Evolutionary conservation across 2,888 invertebrate species (phyloP).

Genomic region (Polyommatus iphigenia): DNA sequence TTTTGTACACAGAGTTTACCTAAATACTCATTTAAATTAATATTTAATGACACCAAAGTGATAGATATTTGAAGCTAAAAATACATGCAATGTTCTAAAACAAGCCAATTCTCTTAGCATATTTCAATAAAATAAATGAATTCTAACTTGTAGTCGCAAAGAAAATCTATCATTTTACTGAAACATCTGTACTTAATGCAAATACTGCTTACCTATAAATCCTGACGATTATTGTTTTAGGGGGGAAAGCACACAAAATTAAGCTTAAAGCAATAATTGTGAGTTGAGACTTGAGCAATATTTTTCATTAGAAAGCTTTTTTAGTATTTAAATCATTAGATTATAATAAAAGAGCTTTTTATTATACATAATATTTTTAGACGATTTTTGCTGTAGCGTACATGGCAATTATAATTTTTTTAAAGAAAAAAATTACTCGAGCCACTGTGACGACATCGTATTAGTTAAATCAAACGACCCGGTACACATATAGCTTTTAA

Average conservation of each 20-base stretch:
- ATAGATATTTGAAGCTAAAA: conserved; percentile 22
- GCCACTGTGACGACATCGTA: not conserved
- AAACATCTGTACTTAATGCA: conserved; percentile 54
- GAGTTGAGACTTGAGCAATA: not conserved
- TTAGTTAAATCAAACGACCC: conserved; percentile 66
- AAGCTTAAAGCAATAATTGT: not conserved
- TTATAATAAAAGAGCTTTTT: not conserved
- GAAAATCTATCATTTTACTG: conserved; percentile 49
- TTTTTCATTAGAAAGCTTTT: not conserved
- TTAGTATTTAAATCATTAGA: not conserved
- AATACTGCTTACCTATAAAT: conserved; percentile 68
- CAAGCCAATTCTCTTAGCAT: conserved; percentile 31
- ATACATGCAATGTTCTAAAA: not conserved
- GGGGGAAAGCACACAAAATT: conserved; percentile 44
- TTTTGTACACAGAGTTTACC: not conserved
- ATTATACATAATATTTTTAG: no score
- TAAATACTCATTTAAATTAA: not conserved
- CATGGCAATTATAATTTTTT: not conserved
- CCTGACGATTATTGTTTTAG: conserved; percentile 52
- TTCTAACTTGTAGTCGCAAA: not conserved
- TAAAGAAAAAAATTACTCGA: not conserved
- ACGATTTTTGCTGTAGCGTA: no score
- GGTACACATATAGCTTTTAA: conserved; percentile 80
- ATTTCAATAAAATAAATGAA: conserved; percentile 41
- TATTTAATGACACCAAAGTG: not conserved